Evolutionary conservation across 2,113 vertebrate genomes (phyloP), one percentile per base, ranked within the genome.

Genomic region (Melospiza melodia): DNA sequence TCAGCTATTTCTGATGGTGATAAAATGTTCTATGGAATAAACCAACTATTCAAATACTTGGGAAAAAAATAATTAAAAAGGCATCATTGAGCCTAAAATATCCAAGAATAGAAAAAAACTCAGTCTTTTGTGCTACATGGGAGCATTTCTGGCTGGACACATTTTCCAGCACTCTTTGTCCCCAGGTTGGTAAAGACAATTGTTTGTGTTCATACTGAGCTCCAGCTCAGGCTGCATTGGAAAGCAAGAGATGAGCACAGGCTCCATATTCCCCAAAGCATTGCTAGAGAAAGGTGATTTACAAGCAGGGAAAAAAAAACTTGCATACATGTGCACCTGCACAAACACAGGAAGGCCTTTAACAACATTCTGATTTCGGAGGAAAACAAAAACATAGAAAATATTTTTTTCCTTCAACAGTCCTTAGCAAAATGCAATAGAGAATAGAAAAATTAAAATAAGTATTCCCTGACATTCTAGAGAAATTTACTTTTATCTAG

Each of bases 321-420:
- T 1, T 4, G 0, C 5, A 9, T 1, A 1, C 6, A 5, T 1
- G 15, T 11, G 30, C 30, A 54, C 11, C 15, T 5, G 4, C 14
- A 35, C 11, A 59, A 25, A 46, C 5, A 35, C 2, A n/a, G 28
- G 3, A 37, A 57, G 6, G 19, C 23, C 19, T 55, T 11, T 7
- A 11, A 51, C 6, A 61, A 37, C 7, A 73, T 22, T 39, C 20
- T 37, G 6, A 51, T 55, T 51, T 86, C 0, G 1, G 20, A 37
- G 7, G 7, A 61, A 33, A 61, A 15, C 2, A 14, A 31, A 67
- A 35, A 19, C 2, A 31, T 3, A 19, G 10, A 31, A 44, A n/a
- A 5, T 13, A 15, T 39, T 89, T 52, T 52, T 76, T 76, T 55
- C 30, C 37, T 28, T 66, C 21, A 69, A 44, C 4, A 66, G 9